phyloP scores from a whole-genome alignment of 2,888 invertebrate genomes.

The Phaonia tiefii region DNA sequence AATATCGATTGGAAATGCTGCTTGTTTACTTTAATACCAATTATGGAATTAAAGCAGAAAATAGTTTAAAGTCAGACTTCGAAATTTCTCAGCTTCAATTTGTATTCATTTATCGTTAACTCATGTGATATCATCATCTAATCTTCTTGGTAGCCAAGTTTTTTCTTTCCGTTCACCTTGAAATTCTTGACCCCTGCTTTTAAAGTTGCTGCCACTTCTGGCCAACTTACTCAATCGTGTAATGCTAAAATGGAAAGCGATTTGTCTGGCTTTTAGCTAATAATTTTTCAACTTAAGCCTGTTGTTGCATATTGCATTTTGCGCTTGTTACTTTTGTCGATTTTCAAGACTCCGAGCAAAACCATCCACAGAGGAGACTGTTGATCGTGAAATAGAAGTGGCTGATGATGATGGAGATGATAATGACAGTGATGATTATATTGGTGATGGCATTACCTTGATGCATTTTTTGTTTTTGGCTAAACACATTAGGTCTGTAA shows the following conservation, averaged over 20 bases:
- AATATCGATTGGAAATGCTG: too few relatives aligned
- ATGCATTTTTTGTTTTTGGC: too few relatives aligned
- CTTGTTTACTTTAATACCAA: too few relatives aligned
- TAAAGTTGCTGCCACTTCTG: not conserved
- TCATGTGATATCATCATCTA: too few relatives aligned
- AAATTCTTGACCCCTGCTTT: conserved; percentile 13
- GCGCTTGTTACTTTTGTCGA: not conserved
- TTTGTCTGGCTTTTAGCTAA: conserved; percentile 76
- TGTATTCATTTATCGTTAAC: too few relatives aligned
- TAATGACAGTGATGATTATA: conserved; percentile 2
- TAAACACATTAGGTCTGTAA: too few relatives aligned
- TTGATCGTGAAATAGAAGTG: not conserved
- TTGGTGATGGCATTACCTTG: not conserved
- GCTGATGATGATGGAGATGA: not conserved
- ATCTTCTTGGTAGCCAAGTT: not conserved
- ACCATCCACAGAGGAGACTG: not conserved
- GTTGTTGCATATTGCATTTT: conserved; percentile 9
- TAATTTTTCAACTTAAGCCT: conserved; percentile 71
- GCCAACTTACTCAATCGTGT: conserved; percentile 47
- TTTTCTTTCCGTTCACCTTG: conserved; percentile 14
- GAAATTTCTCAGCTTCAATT: too few relatives aligned
- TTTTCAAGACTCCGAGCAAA: not conserved
- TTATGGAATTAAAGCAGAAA: too few relatives aligned
- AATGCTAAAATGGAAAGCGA: conserved; percentile 78
- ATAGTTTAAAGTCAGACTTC: too few relatives aligned